Evolutionary conservation across 2,113 vertebrate species (phyloP).

Genomic region (Pelmatolapia mariae): DNA sequence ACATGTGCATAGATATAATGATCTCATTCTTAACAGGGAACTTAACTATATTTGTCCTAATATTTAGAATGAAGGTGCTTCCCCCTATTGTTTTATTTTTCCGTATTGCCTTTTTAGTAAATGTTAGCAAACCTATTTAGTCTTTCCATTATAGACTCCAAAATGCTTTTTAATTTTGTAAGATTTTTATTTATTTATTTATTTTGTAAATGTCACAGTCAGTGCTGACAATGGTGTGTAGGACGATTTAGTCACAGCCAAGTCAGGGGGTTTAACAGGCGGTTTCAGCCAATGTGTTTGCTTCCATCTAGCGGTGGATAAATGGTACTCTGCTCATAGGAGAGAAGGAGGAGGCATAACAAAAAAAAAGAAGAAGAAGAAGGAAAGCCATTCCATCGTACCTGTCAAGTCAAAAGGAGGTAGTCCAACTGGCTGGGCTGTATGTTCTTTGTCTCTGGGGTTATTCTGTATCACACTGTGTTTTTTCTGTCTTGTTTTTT

Average conservation of each 20-base stretch:
- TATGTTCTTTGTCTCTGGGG: neutral
- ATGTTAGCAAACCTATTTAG: neutral
- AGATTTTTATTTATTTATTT: neutral
- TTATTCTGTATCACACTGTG: neutral
- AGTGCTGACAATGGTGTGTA: neutral
- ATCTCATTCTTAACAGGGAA: neutral
- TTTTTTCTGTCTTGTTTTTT: neutral
- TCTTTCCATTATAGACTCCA: neutral
- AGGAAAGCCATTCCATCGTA: conserved; percentile 16
- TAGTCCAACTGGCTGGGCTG: neutral
- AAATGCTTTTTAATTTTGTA: neutral
- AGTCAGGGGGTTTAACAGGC: neutral
- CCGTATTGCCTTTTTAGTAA: neutral
- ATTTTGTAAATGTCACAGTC: neutral
- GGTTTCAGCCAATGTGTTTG: neutral
- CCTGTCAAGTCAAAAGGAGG: conserved; percentile 13
- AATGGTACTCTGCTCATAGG: neutral
- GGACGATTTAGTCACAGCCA: conserved; percentile 14
- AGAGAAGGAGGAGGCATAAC: conserved; percentile 24
- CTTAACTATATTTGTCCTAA: neutral
- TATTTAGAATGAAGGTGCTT: neutral
- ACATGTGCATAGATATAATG: neutral
- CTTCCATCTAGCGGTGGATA: conserved; percentile 36
- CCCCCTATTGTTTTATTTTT: neutral
- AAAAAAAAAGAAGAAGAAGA: neutral